These are phyloP conservation scores for Oithona nana DNA, from an alignment of 2,888 invertebrate species.

Conservation along the genomic window DNA sequence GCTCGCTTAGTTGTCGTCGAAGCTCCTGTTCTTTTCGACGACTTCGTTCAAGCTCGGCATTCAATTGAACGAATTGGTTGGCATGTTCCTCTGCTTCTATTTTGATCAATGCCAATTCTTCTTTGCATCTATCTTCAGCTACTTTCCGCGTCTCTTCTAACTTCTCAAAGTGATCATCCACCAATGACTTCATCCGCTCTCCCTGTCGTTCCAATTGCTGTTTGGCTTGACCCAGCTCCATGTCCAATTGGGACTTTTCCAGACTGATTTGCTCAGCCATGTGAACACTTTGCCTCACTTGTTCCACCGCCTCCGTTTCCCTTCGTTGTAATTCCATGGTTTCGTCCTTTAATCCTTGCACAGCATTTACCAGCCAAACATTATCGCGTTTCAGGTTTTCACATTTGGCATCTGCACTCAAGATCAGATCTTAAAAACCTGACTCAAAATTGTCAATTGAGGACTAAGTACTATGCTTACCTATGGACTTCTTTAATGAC, in stretches of 20 bases:
- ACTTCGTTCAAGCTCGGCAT: not conserved
- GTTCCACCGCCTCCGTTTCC: slow-evolving; percentile 12
- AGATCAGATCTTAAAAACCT: not conserved
- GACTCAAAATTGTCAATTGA: not conserved
- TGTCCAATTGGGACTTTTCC: not conserved
- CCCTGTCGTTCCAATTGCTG: slow-evolving; percentile 1
- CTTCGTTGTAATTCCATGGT: not conserved
- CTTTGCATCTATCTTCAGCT: not conserved
- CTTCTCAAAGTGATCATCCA: slow-evolving; percentile 4
- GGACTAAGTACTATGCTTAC: not conserved
- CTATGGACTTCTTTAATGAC: not conserved
- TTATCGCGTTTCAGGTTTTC: not conserved
- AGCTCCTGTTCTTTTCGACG: not conserved
- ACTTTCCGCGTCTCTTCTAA: not conserved
- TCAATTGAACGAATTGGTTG: not conserved
- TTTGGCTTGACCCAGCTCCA: not conserved
- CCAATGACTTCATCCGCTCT: not conserved
- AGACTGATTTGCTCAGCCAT: slow-evolving; percentile 3
- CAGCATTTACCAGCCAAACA: not conserved
- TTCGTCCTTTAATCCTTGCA: not conserved
- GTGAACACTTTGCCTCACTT: not conserved
- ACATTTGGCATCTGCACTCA: not conserved
- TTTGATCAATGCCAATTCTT: not conserved
- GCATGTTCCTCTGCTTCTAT: not conserved
- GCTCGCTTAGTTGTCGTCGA: not conserved